phyloP scores from a whole-genome alignment of 2,113 vertebrate genomes.

The Ciconia stormi region DNA sequence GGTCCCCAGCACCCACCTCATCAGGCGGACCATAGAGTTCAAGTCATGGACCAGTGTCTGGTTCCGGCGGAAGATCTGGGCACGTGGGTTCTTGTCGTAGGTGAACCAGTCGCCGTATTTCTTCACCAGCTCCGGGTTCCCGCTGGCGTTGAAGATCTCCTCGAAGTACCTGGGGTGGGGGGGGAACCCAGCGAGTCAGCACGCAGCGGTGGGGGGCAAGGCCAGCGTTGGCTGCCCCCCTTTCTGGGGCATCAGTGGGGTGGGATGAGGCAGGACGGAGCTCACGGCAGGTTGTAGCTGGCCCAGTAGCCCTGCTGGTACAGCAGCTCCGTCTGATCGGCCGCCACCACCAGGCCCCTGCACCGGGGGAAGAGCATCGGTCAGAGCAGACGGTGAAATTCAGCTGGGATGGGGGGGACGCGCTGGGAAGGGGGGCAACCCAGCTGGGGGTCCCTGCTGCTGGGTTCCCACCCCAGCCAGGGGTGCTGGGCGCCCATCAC shows the following conservation, averaged over 20 bases:
- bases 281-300: constrained; percentile 96
- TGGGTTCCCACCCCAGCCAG: neutral
- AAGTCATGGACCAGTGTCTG: constrained; percentile 84
- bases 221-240: neutral
- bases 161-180: constrained; percentile 79
- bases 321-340: constrained; percentile 84
- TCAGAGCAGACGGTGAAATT: neutral
- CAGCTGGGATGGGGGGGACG: fast-evolving
- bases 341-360: constrained; percentile 77
- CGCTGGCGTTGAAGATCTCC: constrained; percentile 88
- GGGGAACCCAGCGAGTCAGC: neutral
- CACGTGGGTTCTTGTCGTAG: constrained; percentile 84
- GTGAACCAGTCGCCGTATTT: constrained; percentile 91
- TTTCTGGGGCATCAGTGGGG: fast-evolving
- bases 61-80: constrained; percentile 91
- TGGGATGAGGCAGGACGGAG: neutral
- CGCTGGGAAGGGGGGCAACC: neutral
- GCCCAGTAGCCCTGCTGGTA: constrained; percentile 90
- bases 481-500: neutral
- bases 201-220: fast-evolving
- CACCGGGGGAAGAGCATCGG: fast-evolving
- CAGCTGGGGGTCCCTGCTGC: fast-evolving
- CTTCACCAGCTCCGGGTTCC: constrained; percentile 81
- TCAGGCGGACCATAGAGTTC: constrained; percentile 88
- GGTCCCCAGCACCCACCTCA: constrained; percentile 78